Base-by-base conservation (phyloP, 1,140 invertebrate species). In the Cyclargus thomasi region DNA sequence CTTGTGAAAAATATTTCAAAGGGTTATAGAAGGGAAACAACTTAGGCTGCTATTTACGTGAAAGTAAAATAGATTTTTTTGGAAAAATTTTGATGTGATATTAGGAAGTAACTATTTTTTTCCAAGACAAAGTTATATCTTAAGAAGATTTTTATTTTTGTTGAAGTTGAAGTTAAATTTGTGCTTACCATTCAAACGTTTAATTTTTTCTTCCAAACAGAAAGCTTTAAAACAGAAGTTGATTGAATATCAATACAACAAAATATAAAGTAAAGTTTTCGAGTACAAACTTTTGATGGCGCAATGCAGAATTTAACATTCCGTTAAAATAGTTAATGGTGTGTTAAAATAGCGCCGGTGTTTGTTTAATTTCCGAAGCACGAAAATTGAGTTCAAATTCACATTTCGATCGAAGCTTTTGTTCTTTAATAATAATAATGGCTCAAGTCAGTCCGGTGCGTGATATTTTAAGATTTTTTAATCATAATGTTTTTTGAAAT, bases 401-500 rank as follows among this genome's bases (percentile, higher is more conserved):
- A 76, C 74, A 73, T 81, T 73, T 55, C 69, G 69, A 70, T 65
- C 71, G 76, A 83, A 83, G 82, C 68, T 83, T 84, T 80, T 80
- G 71, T 73, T 78, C 77, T 82, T 86, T 83, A 78, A 79, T 80
- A 76, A 74, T 74, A 76, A 74, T 69, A 70, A 73, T 77, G 71
- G 71, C 70, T 63, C n/a, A n/a, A n/a, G n/a, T 71, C 67, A 78
- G 80, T 80, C 80, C 71, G 83, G 85, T 77, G 79, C 75, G 76
- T 80, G 78, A 80, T 81, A 84, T 81, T 82, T 85, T 75, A 83
- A 81, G 75, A 83, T 83, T 82, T 81, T 77, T 76, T 71, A 75
- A 81, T 82, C 80, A 70, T 85, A 85, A 85, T 84, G 79, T 80
- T 75, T 74, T 80, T 78, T 77, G 79, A 85, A 85, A 83, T 85